Percentiles rank a stretch among this genome's conserved stretches.
phyloP scores from a whole-genome alignment of 2,888 invertebrate species.

The Phoenoteleia sp. region DNA sequence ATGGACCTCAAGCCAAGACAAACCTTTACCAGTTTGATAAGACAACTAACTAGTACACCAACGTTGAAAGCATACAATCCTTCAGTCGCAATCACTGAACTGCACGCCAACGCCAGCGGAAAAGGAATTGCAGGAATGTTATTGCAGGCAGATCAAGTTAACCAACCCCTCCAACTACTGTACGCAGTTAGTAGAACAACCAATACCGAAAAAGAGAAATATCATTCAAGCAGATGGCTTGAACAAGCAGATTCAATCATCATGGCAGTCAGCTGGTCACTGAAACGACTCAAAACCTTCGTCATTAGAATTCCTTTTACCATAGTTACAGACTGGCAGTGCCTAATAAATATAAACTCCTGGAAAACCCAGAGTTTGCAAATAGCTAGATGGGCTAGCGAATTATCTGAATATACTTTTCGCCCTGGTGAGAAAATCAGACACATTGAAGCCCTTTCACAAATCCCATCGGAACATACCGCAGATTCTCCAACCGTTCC shows the following conservation, averaged over 20 bases:
- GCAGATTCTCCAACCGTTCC: too few species aligned
- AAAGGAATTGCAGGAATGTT: not conserved
- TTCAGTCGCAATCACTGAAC: not conserved
- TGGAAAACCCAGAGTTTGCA: conserved; percentile 70
- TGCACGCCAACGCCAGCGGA: not conserved
- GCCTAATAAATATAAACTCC: conserved; percentile 68
- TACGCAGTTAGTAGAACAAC: not conserved
- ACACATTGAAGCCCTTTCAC: too few species aligned
- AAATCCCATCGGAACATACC: too few species aligned
- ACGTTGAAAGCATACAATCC: too few species aligned
- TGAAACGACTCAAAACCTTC: conserved; percentile 42
- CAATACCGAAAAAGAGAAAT: not conserved
- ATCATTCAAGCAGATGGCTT: conserved; percentile 53
- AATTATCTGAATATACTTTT: conserved; percentile 67
- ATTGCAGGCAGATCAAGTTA: not conserved
- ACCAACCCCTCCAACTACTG: not conserved
- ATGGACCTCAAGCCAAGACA: not conserved
- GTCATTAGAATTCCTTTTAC: conserved; percentile 67
- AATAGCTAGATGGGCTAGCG: conserved; percentile 68
- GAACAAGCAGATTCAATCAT: too few species aligned
- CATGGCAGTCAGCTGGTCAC: conserved; percentile 19
- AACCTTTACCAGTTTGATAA: too few species aligned
- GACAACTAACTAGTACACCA: not conserved
- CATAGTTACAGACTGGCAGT: conserved; percentile 74
- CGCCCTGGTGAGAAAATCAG: too few species aligned